phyloP scores from a whole-genome alignment of 1,140 invertebrate genomes.

The Proales similis region DNA sequence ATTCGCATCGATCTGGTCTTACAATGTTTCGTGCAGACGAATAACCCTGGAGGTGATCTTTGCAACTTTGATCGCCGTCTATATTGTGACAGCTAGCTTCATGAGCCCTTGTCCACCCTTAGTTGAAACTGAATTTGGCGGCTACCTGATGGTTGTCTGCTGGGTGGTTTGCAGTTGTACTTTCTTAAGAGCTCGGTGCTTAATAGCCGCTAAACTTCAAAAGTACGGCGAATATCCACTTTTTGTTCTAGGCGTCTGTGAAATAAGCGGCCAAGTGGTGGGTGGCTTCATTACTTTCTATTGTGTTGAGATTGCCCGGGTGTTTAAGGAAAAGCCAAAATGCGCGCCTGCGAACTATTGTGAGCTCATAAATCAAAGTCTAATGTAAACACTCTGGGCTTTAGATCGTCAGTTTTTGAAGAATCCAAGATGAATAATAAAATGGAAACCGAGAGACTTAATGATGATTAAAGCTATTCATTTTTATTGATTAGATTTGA shows the following conservation, averaged over 20 bases:
- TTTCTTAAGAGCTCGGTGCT: not conserved
- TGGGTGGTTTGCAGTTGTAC: not conserved
- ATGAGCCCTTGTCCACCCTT: not conserved
- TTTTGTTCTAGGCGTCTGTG: not conserved
- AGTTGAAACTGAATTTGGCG: not conserved
- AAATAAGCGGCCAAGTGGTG: not conserved
- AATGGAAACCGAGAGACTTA: no score
- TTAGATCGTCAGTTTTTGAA: no score
- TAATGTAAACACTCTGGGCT: no score
- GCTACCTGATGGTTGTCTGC: not conserved
- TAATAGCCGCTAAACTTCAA: not conserved
- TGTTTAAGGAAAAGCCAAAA: not conserved
- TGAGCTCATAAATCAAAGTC: no score
- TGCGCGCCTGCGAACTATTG: no score
- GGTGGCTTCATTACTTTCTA: not conserved
- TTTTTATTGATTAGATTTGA: no score
- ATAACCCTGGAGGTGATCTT: not conserved
- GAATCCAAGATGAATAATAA: no score
- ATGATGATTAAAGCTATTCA: no score
- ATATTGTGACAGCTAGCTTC: not conserved
- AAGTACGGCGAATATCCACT: not conserved
- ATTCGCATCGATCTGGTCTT: not conserved
- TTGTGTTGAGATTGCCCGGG: not conserved
- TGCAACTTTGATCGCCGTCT: not conserved
- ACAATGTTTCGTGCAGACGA: not conserved